These are phyloP conservation scores for Clarias magur DNA, from an alignment of 2,113 vertebrate genomes.

Conservation along the genomic window DNA sequence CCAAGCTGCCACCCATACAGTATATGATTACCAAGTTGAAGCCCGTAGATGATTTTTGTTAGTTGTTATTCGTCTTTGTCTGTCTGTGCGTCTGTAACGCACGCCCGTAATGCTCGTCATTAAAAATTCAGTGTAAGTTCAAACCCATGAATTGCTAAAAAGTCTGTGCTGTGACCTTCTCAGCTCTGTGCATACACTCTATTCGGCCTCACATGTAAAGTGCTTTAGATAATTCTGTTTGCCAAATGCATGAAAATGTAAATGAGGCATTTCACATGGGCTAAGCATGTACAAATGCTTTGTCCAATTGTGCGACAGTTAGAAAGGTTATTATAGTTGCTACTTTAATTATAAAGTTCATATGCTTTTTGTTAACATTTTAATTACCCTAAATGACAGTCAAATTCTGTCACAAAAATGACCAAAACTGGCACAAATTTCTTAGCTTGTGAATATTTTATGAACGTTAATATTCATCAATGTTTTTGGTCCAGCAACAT, in stretches of 20 bases:
- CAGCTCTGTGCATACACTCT: neutral
- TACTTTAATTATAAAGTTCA: neutral
- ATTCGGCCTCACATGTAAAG: neutral
- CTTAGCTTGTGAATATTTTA: neutral
- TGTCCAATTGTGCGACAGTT: neutral
- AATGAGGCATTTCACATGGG: constrained; percentile 8
- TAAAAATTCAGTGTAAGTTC: neutral
- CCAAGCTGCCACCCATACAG: neutral
- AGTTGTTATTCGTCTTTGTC: neutral
- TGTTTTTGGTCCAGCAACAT: neutral
- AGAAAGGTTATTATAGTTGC: neutral
- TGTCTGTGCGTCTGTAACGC: neutral
- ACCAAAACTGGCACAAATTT: neutral
- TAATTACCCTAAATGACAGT: neutral
- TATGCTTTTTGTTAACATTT: neutral
- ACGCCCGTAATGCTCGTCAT: neutral
- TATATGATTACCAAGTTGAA: neutral
- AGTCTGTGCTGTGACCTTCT: neutral
- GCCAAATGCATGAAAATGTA: neutral
- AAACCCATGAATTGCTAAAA: neutral
- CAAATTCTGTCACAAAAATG: neutral
- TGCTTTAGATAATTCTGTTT: neutral
- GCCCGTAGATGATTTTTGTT: neutral
- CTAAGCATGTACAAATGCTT: neutral
- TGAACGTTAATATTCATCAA: neutral